These are phyloP conservation scores for Sparus aurata DNA, from an alignment of 2,797 vertebrate species.

Conservation along the genomic window DNA sequence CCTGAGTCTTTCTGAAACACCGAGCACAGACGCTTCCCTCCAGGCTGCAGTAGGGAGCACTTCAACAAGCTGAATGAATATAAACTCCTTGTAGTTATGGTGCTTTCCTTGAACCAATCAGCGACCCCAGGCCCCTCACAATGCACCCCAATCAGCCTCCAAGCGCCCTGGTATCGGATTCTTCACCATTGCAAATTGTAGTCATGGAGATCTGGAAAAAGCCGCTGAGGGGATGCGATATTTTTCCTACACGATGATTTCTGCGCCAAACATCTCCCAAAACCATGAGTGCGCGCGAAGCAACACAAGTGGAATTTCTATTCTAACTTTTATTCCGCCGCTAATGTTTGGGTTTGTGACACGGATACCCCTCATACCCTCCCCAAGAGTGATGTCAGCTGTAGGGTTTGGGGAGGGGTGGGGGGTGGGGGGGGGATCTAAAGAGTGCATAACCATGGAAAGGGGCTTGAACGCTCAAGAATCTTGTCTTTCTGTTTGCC, in stretches of 20 bases:
- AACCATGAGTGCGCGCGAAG: constrained; percentile 14
- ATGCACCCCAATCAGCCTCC: constrained; percentile 98
- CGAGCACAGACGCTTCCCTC: constrained; percentile 78
- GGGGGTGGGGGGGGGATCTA: constrained; percentile 76
- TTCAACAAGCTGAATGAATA: constrained; percentile 98
- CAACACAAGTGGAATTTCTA: constrained; percentile 13
- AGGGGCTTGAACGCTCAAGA: constrained; percentile 98
- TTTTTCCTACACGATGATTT: constrained; percentile 86
- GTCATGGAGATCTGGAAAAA: constrained; percentile 95
- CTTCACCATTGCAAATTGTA: constrained; percentile 98
- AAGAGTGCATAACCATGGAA: constrained; percentile 99
- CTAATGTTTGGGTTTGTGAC: constrained; percentile 81
- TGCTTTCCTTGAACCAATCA: constrained; percentile 97
- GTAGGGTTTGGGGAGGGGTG: constrained; percentile 84
- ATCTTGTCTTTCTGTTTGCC: constrained; percentile 99
- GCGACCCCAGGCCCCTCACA: constrained; percentile 97
- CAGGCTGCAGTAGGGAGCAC: constrained; percentile 87
- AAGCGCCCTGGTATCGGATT: constrained; percentile 96
- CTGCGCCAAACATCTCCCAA: constrained; percentile 53
- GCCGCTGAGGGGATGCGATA: constrained; percentile 92
- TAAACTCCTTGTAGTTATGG: constrained; percentile 95
- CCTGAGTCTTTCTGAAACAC: constrained; percentile 66
- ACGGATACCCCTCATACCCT: constrained; percentile 73
- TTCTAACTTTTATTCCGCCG: constrained; percentile 78
- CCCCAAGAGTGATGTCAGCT: constrained; percentile 90